Evolutionary conservation across 2,113 vertebrate genomes (phyloP).

Genomic region (Microcebus murinus): DNA sequence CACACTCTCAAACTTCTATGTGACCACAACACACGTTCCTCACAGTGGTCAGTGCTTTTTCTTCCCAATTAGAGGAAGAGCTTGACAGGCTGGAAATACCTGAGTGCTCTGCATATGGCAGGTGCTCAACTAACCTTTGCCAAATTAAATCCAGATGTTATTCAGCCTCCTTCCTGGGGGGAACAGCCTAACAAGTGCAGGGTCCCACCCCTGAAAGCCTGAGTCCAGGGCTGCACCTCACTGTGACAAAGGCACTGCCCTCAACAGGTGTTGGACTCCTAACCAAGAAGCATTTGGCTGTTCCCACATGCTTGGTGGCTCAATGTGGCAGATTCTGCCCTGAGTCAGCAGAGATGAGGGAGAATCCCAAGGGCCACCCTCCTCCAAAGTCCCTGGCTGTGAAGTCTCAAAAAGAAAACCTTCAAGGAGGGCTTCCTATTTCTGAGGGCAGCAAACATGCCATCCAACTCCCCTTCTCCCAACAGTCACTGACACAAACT

Average conservation of each 20-base stretch:
- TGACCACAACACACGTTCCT: not conserved
- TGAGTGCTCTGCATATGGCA: not conserved
- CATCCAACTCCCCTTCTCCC: no score
- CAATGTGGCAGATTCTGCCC: not conserved
- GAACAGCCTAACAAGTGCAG: no score
- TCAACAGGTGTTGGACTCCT: not conserved
- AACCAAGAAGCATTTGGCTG: no score
- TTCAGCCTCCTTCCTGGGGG: not conserved
- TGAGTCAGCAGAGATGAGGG: not conserved
- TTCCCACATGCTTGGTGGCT: not conserved
- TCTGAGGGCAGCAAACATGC: fast-evolving
- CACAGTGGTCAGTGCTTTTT: no score
- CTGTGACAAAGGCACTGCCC: not conserved
- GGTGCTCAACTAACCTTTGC: not conserved
- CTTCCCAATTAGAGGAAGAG: not conserved
- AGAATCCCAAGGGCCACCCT: not conserved
- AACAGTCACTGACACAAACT: no score
- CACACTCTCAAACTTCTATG: not conserved
- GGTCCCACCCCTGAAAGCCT: not conserved
- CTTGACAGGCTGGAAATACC: not conserved
- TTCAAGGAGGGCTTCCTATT: not conserved
- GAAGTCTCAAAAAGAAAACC: not conserved
- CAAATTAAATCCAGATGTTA: not conserved
- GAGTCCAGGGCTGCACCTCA: not conserved
- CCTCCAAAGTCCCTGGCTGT: not conserved